Evolutionary conservation across 1,140 invertebrate species (phyloP), one percentile per base, ranked within the genome.

Genomic region (Drosophila nigrodunni): DNA sequence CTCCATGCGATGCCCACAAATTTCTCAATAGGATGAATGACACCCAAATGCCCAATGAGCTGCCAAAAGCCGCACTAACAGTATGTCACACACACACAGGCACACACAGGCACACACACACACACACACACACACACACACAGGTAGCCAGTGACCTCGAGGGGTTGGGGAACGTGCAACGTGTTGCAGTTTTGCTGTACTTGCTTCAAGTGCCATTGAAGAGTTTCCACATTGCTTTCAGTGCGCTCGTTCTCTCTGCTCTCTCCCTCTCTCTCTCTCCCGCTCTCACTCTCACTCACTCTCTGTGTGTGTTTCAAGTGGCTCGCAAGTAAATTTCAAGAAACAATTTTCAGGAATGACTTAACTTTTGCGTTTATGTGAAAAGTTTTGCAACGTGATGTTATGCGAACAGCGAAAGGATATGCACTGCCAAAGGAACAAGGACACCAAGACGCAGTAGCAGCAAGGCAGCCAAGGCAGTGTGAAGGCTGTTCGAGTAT

Each of bases 311-410:
- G n/a, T 2, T 9, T 49, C 49, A 50, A 85, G 78, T 82, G 44
- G 44, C 80, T 78, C 57, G 80, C 60, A 75, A 88, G 83, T 88
- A 88, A 88, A 88, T 88, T 74, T 89, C 77, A 88, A 89, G 85
- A 88, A 88, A 88, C 83, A 88, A 88, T 88, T 88, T 89, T 89
- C 83, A 89, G 83, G 80, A 88, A 88, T 88, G 83, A 88, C 83
- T 88, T 89, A 88, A 88, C 83, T 88, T 88, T 88, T 88, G 85
- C 83, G 83, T 89, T 88, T 88, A 88, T 88, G 85, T 89, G 83
- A 88, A 88, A 88, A 88, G 62, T 88, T 86, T 88, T 75, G 74
- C 69, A 88, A 89, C 83, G 83, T 88, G 83, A 88, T 89, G 83
- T 80, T 88, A 88, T 87, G 83, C 67, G 76, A 77, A 73, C 60